Conservation (phyloP, 1,140 invertebrate genomes). For the Trachelipus rathkii region DNA sequence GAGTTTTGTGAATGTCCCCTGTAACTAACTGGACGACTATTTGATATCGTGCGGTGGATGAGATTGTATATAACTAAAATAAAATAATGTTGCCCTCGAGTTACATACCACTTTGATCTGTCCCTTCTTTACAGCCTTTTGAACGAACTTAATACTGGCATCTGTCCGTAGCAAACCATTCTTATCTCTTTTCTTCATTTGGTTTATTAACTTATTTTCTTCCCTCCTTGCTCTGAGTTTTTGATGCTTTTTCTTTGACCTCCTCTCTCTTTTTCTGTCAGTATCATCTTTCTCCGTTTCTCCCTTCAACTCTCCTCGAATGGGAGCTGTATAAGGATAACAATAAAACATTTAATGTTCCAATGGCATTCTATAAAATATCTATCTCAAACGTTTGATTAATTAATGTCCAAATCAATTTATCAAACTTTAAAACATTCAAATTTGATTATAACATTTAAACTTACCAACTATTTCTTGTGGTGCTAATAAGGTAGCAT, state of each 20-base stretch:
- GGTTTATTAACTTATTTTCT: conserved; percentile 54
- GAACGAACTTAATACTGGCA: conserved; percentile 40
- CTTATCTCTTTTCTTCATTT: conserved; percentile 55
- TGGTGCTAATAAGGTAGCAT: conserved; percentile 82
- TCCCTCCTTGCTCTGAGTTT: conserved; percentile 40
- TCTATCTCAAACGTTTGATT: neutral
- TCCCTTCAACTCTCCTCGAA: conserved; percentile 71
- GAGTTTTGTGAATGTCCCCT: too few species aligned
- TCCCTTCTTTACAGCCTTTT: conserved; percentile 46
- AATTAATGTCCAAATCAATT: neutral
- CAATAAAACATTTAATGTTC: neutral
- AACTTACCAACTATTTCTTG: conserved; percentile 78
- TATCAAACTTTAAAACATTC: conserved; percentile 14
- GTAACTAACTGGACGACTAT: too few species aligned
- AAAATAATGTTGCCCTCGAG: neutral
- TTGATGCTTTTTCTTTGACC: conserved; percentile 79
- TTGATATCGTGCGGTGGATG: too few species aligned
- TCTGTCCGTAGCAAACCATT: conserved; percentile 46
- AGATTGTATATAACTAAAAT: too few species aligned
- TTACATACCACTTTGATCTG: conserved; percentile 48
- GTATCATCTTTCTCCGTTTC: conserved; percentile 74
- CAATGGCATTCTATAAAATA: neutral
- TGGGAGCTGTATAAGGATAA: conserved; percentile 57
- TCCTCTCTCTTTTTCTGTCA: conserved; percentile 82
- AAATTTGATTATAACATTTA: neutral